phyloP scores from a whole-genome alignment of 2,888 invertebrate genomes.

The Trisateles emortualis region DNA sequence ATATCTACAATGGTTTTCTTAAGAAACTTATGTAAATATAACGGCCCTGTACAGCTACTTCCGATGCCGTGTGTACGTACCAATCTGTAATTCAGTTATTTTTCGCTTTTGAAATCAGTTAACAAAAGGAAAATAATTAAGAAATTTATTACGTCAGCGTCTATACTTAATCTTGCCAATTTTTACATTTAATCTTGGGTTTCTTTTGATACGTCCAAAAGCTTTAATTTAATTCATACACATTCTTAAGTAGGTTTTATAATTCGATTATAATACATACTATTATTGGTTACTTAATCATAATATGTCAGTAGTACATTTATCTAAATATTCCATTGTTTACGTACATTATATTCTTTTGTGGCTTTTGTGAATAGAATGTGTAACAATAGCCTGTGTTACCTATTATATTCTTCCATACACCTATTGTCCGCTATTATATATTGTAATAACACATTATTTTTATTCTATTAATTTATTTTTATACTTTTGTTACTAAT shows the following conservation, averaged over 20 bases:
- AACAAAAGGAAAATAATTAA: too few relatives aligned
- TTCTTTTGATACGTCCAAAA: too few relatives aligned
- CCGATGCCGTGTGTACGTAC: too few relatives aligned
- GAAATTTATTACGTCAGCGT: too few relatives aligned
- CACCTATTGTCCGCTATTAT: constrained; percentile 31
- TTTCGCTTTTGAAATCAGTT: too few relatives aligned
- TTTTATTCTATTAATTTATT: constrained; percentile 27
- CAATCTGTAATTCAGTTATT: too few relatives aligned
- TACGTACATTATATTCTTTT: constrained; percentile 43
- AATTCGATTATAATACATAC: background rate
- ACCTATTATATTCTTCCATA: constrained; percentile 38
- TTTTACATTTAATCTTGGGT: too few relatives aligned
- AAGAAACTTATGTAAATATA: too few relatives aligned
- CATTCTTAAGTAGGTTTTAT: background rate
- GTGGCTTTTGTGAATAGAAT: constrained; percentile 42
- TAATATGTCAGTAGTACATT: constrained; percentile 21
- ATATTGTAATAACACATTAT: constrained; percentile 20
- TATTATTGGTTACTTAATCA: constrained; percentile 19
- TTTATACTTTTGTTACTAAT: constrained; percentile 18
- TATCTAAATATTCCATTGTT: constrained; percentile 44
- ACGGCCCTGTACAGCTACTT: too few relatives aligned
- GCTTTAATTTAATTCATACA: background rate
- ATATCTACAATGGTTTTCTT: too few relatives aligned
- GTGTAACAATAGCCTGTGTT: constrained; percentile 45
- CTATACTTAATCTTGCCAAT: too few relatives aligned